Conservation (phyloP, 2,888 invertebrate genomes). For the Drepanosiphum platanoidis region DNA sequence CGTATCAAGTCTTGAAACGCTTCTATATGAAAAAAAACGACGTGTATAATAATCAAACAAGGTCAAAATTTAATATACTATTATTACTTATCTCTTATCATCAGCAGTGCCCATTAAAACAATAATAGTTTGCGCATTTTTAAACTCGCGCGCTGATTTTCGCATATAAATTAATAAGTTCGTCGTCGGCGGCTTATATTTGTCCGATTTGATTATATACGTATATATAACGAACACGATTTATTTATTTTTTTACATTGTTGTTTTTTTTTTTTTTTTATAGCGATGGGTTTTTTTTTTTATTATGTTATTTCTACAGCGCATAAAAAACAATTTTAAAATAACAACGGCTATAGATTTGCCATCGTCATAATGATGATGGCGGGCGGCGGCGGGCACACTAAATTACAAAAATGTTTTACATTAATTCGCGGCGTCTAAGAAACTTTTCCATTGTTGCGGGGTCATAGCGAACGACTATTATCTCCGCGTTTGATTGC, state of each 20-base stretch:
- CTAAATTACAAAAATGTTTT: slow-evolving; percentile 15
- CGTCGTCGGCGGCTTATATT: not conserved
- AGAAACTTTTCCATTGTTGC: slow-evolving; percentile 22
- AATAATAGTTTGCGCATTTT: no score
- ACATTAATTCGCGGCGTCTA: not conserved
- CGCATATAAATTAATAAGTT: no score
- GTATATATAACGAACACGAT: not conserved
- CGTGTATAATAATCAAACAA: no score
- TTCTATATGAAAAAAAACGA: no score
- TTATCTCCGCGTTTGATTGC: slow-evolving; percentile 12
- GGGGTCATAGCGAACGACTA: slow-evolving; percentile 9
- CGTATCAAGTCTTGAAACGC: no score
- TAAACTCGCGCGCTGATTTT: no score
- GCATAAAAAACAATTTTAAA: not conserved
- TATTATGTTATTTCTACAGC: not conserved
- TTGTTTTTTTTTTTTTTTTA: not conserved
- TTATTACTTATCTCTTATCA: no score
- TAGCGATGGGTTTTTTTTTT: not conserved
- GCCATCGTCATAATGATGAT: slow-evolving; percentile 12
- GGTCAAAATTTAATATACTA: no score
- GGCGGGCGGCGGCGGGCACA: not conserved
- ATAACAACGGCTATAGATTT: not conserved
- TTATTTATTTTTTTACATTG: not conserved
- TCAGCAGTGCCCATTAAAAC: not conserved
- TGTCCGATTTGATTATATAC: not conserved